Base-by-base conservation (phyloP, 2,797 vertebrate species). In the Phalloptychus januarius region DNA sequence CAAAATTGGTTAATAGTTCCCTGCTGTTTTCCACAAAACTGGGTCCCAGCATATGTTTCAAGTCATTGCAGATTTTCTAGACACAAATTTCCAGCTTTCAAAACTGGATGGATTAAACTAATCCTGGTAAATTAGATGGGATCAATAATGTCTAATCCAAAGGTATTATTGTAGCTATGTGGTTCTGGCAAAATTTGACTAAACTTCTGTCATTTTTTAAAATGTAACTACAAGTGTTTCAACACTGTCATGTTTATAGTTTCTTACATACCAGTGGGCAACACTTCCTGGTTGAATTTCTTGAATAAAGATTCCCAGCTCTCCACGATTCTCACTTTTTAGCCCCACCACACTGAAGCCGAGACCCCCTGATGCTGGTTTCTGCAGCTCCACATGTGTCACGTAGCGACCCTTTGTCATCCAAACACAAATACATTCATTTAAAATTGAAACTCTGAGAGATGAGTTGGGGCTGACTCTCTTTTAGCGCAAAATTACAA, bases 321-420 rank as follows among this genome's bases (percentile, higher is more conserved):
- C 98, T 18, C 98, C 98, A 5, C 96, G 95, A 93, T 98, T 97
- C 89, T 99, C 98, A 75, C 97, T 99, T 85, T 97, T 97, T 1
- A 99, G 94, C 56, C 98, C 98, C 77, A 99, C 97, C 25, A 99
- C 98, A 74, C 98, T 99, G 92, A 99, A 99, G 46, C 98, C 98
- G 20, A 99, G 95, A 72, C 98, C 97, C 65, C 97, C 97, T 48
- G 95, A 96, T 15, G 75, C 23, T 10, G 98, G 97, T 86, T 99
- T 99, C 84, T 94, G 89, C 77, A 99, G 96, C 58, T 99, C 97
- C 85, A 97, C 93, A 0, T 95, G 94, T 40, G 97, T 96, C 88
- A 99, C 87, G 36, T 94, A 95, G 72, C 98, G 98, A 58, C 98
- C 97, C 98, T 99, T 85, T 74, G 13, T 72, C 52, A 86, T 5